Evolutionary conservation across 2,888 invertebrate genomes (phyloP).

Genomic region (Xestia rhomboidea): DNA sequence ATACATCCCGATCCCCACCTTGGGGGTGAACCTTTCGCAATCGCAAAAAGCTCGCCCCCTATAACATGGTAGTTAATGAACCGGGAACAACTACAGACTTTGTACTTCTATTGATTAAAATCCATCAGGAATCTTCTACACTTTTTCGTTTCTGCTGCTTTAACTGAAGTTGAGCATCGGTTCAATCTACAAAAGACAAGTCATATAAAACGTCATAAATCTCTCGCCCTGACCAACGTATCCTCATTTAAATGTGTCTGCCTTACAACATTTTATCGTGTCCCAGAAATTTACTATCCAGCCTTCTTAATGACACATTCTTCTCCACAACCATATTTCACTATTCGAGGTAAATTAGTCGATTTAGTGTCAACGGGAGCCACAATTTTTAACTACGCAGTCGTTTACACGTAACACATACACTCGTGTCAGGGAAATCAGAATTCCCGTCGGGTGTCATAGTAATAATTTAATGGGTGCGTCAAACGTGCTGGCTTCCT

Average conservation of each 20-base stretch:
- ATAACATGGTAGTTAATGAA: background rate
- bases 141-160: background rate
- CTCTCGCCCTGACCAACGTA: slow-evolving; percentile 11
- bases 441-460: slow-evolving; percentile 59
- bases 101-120: background rate
- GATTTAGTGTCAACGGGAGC: slow-evolving; percentile 64
- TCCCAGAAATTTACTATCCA: slow-evolving; percentile 42
- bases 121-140: background rate
- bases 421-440: slow-evolving; percentile 62
- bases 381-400: slow-evolving; percentile 63
- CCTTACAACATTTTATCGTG: slow-evolving; percentile 31
- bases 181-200: background rate
- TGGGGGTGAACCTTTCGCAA: background rate
- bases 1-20: no score
- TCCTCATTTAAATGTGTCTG: slow-evolving; percentile 30
- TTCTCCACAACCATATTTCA: slow-evolving; percentile 47
- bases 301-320: slow-evolving; percentile 49
- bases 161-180: background rate
- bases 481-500: slow-evolving; percentile 68
- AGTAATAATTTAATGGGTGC: slow-evolving; percentile 74
- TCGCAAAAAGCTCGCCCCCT: background rate
- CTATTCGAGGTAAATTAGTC: slow-evolving; percentile 65
- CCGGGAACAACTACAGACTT: background rate
- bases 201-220: slow-evolving; percentile 26
- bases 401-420: slow-evolving; percentile 67